A percentile compares a stretch with the other conserved stretches of the same genome.
phyloP scores from a whole-genome alignment of 2,797 vertebrate genomes.

The Tamandua tetradactyla region DNA sequence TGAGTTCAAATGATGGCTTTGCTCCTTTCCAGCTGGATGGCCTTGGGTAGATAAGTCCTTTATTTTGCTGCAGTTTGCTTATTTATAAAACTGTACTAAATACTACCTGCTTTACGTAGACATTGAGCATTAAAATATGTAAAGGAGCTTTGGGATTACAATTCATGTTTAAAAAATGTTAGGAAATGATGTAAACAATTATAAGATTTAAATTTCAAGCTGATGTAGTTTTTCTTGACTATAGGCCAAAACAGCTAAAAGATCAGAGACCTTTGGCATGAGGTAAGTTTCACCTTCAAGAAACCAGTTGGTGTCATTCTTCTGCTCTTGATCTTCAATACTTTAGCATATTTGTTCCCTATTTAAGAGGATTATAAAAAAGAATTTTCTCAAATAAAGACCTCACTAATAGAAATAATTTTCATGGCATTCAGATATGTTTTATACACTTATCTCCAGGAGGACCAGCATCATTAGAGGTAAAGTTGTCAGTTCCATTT shows the following conservation, averaged over 20 bases:
- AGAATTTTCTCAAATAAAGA: neutral
- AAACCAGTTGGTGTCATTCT: neutral
- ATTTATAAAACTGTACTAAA: slow-evolving; percentile 27
- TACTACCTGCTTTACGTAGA: neutral
- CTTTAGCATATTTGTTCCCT: neutral
- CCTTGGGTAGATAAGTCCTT: neutral
- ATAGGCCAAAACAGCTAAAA: neutral
- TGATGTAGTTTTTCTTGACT: neutral
- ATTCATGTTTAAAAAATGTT: neutral
- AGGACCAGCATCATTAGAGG: neutral
- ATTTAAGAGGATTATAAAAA: neutral
- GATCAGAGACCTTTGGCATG: neutral
- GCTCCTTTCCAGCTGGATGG: neutral
- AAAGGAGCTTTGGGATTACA: neutral
- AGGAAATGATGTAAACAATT: neutral
- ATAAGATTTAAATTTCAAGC: slow-evolving; percentile 14
- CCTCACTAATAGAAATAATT: neutral
- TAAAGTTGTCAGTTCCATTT: neutral
- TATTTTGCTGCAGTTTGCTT: slow-evolving; percentile 1
- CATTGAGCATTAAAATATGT: neutral
- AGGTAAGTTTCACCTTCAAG: neutral
- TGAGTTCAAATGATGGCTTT: slow-evolving; percentile 7
- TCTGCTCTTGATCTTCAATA: neutral
- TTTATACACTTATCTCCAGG: neutral
- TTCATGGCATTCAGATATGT: neutral